phyloP scores from a whole-genome alignment of 2,888 invertebrate species.

The Pinctada fucata region DNA sequence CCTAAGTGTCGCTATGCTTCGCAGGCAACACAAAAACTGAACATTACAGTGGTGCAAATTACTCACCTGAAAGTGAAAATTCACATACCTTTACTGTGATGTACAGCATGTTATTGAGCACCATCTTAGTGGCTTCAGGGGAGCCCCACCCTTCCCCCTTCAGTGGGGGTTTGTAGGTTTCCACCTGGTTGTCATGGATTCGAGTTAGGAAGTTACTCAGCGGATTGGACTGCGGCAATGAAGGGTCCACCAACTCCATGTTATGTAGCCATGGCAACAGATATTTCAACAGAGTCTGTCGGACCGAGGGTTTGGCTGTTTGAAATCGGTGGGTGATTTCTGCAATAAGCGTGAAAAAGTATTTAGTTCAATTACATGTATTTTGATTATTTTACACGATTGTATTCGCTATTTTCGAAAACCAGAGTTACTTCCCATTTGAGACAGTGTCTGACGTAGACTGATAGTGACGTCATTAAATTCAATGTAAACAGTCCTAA shows the following conservation, averaged over 20 bases:
- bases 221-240: slow-evolving; percentile 84
- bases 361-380: neutral
- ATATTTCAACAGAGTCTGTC: slow-evolving; percentile 93
- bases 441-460: too few relatives aligned
- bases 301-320: slow-evolving; percentile 94
- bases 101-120: slow-evolving; percentile 98
- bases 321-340: slow-evolving; percentile 98
- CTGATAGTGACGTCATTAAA: too few relatives aligned
- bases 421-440: too few relatives aligned
- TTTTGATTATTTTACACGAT: too few relatives aligned
- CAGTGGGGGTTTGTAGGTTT: slow-evolving; percentile 80
- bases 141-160: slow-evolving; percentile 97
- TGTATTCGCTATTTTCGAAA: too few relatives aligned
- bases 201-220: slow-evolving; percentile 71
- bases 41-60: too few relatives aligned
- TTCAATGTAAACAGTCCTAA: too few relatives aligned
- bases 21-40: too few relatives aligned
- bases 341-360: slow-evolving; percentile 75
- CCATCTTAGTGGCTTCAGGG: slow-evolving; percentile 99
- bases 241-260: slow-evolving; percentile 98
- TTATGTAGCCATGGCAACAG: slow-evolving; percentile 98
- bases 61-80: too few relatives aligned
- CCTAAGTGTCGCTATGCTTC: too few relatives aligned
- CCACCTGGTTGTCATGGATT: slow-evolving; percentile 81
- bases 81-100: slow-evolving; percentile 85